A percentile compares a stretch with the other conserved stretches of the same genome.
These are phyloP conservation scores for Drosophila pseudotalamancana DNA, from an alignment of 2,888 invertebrate genomes.

Conservation along the genomic window DNA sequence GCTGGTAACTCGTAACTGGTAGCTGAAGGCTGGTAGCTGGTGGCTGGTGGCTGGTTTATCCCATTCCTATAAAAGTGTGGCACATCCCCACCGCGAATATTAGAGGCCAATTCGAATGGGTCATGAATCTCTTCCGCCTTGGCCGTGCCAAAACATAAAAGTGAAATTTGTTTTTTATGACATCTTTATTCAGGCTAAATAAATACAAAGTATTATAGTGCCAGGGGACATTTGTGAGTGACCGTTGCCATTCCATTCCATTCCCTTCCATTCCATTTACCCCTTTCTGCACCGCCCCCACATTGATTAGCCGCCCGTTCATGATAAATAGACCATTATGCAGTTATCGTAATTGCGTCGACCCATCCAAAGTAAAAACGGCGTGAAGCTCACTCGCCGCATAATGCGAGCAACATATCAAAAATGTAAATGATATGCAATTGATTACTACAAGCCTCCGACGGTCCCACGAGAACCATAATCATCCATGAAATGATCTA, in stretches of 20 bases:
- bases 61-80: not conserved
- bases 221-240: conserved; percentile 66
- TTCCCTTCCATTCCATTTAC: conserved; percentile 6
- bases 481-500: conserved; percentile 11
- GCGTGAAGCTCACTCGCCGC: conserved; percentile 34
- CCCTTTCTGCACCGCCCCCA: not conserved
- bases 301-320: conserved; percentile 63
- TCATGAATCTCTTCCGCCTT: conserved; percentile 72
- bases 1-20: conserved; percentile 17
- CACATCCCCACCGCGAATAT: conserved; percentile 8
- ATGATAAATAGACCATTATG: conserved; percentile 78
- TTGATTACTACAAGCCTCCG: conserved; percentile 20
- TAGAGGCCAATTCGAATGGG: conserved; percentile 63
- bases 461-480: conserved; percentile 30
- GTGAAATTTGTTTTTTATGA: conserved; percentile 82
- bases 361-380: conserved; percentile 13
- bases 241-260: too few relatives aligned
- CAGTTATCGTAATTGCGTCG: conserved; percentile 61
- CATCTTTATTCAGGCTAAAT: conserved; percentile 78
- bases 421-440: conserved; percentile 42
- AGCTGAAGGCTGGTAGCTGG: not conserved
- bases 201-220: conserved; percentile 76
- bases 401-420: conserved; percentile 36
- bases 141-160: conserved; percentile 74
- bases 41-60: not conserved